Percentiles rank a stretch among this genome's conserved stretches.
These are phyloP conservation scores for Limanda limanda DNA, from an alignment of 2,113 vertebrate species.

Conservation along the genomic window DNA sequence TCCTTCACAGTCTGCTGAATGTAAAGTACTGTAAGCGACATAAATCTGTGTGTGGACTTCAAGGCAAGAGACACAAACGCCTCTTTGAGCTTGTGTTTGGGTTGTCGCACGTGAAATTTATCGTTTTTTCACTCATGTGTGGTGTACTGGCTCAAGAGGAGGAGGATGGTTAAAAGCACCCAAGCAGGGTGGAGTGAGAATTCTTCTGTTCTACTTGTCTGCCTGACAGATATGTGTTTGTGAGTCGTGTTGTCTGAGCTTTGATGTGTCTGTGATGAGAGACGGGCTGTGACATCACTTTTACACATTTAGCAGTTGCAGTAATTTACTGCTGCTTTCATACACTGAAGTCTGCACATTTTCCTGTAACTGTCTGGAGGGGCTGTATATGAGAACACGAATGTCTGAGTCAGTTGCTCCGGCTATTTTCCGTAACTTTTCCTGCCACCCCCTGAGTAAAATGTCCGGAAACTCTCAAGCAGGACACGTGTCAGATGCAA, in stretches of 20 bases:
- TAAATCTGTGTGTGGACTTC: conserved; percentile 45
- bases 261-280: conserved; percentile 7
- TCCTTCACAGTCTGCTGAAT: conserved; percentile 66
- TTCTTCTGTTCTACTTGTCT: conserved; percentile 31
- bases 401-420: no score
- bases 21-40: conserved; percentile 33
- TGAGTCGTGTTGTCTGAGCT: conserved; percentile 6
- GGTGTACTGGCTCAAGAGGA: background rate
- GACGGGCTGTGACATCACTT: no score
- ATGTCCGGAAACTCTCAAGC: no score
- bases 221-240: conserved; percentile 13
- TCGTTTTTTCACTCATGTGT: conserved; percentile 33
- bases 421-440: no score
- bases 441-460: no score
- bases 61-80: conserved; percentile 23
- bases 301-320: no score
- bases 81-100: conserved; percentile 25
- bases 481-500: no score
- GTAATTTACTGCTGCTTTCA: no score
- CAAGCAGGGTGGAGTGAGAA: conserved; percentile 22
- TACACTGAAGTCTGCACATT: no score
- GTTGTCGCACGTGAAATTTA: conserved; percentile 35
- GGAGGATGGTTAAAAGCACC: conserved; percentile 30
- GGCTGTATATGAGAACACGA: no score
- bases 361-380: no score